A percentile compares a stretch with the other conserved stretches of the same genome.
Conservation (phyloP, 2,113 vertebrate species). For the Pituophis catenifer region DNA sequence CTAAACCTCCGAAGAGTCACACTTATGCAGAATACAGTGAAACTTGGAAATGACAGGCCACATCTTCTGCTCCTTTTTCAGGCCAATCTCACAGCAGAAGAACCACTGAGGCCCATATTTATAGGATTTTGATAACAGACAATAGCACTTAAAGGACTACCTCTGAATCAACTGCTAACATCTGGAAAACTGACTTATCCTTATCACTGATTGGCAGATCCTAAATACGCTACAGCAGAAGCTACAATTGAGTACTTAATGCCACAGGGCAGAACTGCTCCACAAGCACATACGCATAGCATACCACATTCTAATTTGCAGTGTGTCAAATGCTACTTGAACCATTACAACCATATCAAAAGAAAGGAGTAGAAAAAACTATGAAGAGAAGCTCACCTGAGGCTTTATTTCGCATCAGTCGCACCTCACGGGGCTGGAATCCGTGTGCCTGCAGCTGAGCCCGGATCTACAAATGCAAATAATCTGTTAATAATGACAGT, state of each 20-base stretch:
- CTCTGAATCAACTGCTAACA: not conserved
- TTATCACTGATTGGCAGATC: not conserved
- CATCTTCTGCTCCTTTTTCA: not conserved
- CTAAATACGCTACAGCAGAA: not conserved
- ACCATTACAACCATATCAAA: not conserved
- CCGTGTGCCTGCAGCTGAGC: conserved; percentile 83
- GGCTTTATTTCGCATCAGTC: conserved; percentile 91
- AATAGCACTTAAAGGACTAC: not conserved
- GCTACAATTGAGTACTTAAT: conserved; percentile 3
- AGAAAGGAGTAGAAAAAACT: conserved; percentile 42
- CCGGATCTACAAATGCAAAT: conserved; percentile 74
- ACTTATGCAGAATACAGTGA: not conserved
- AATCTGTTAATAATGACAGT: not conserved
- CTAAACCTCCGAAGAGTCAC: not conserved
- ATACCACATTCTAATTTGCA: not conserved
- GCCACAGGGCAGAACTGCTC: conserved; percentile 15
- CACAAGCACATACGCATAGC: not conserved
- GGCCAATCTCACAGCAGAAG: not conserved
- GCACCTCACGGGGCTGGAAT: conserved; percentile 85
- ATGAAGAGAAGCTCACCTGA: conserved; percentile 82
- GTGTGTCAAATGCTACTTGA: not conserved
- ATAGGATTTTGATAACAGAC: not conserved
- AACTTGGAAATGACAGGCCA: not conserved
- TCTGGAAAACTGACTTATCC: not conserved
- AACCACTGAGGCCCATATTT: not conserved